phyloP scores from a whole-genome alignment of 2,888 invertebrate species.

The Scotopteryx bipunctaria region DNA sequence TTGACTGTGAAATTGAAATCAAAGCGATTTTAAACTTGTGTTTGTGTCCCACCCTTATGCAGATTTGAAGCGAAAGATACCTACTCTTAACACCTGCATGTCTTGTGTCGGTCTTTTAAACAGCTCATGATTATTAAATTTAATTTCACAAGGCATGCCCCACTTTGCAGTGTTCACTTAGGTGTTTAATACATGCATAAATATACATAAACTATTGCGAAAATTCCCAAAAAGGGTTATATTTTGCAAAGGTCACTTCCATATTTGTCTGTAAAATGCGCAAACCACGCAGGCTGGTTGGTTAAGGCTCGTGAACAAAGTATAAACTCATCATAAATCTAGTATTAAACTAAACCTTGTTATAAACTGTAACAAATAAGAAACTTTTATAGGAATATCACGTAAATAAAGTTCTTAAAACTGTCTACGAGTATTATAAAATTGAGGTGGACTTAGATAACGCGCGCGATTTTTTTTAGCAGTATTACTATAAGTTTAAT shows the following conservation, averaged over 20 bases:
- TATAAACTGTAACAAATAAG: too few species aligned
- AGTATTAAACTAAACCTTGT: too few species aligned
- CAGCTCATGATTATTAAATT: constrained; percentile 6
- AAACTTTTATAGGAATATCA: neutral
- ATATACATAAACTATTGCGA: constrained; percentile 18
- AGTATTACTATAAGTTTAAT: too few species aligned
- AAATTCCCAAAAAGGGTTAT: constrained; percentile 26
- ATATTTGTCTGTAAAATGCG: constrained; percentile 11
- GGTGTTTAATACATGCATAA: constrained; percentile 28
- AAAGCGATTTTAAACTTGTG: too few species aligned
- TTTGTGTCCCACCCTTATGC: too few species aligned
- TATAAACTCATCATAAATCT: neutral
- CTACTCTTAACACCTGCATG: too few species aligned
- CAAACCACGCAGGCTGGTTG: neutral
- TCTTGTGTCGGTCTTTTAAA: neutral
- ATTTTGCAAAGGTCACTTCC: constrained; percentile 21
- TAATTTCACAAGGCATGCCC: constrained; percentile 17
- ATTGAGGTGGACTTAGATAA: too few species aligned
- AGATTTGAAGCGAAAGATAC: too few species aligned
- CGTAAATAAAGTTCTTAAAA: too few species aligned
- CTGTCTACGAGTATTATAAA: too few species aligned
- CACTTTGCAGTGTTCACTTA: constrained; percentile 19
- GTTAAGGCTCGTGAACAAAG: neutral
- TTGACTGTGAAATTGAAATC: too few species aligned
- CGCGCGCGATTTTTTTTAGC: too few species aligned